These are phyloP conservation scores for Chloroclystis v-ata DNA, from an alignment of 2,888 invertebrate species.

Conservation along the genomic window DNA sequence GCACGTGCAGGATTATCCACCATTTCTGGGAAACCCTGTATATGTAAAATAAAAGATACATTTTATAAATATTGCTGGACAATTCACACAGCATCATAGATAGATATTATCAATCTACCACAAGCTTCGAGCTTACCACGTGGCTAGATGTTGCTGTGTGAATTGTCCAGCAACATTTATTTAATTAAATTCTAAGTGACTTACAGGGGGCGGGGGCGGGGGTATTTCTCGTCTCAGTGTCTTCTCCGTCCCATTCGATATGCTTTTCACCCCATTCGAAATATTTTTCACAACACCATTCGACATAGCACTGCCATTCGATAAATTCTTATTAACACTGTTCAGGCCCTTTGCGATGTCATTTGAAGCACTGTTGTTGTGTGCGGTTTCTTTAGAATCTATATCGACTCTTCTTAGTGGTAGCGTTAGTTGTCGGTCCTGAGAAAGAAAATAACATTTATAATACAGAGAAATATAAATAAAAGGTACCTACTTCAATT, in stretches of 20 bases:
- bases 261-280: constrained; percentile 9
- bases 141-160: too few species aligned
- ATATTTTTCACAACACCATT: constrained; percentile 13
- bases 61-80: too few species aligned
- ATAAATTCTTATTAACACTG: constrained; percentile 15
- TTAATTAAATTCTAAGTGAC: too few species aligned
- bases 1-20: too few species aligned
- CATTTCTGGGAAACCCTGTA: too few species aligned
- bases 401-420: constrained; percentile 44
- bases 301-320: constrained; percentile 4
- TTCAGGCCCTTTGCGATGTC: constrained; percentile 21
- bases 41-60: too few species aligned
- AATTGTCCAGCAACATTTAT: too few species aligned
- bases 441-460: constrained; percentile 19
- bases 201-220: constrained; percentile 81
- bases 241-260: constrained; percentile 22
- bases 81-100: too few species aligned
- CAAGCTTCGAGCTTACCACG: too few species aligned
- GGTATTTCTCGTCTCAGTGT: constrained; percentile 49
- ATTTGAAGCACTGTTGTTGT: constrained; percentile 22
- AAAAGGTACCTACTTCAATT: too few species aligned
- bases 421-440: constrained; percentile 65
- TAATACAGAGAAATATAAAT: neutral
- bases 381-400: constrained; percentile 9
- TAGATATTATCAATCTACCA: too few species aligned